Evolutionary conservation across 2,113 vertebrate species (phyloP).

Genomic region (Sialia sialis): DNA sequence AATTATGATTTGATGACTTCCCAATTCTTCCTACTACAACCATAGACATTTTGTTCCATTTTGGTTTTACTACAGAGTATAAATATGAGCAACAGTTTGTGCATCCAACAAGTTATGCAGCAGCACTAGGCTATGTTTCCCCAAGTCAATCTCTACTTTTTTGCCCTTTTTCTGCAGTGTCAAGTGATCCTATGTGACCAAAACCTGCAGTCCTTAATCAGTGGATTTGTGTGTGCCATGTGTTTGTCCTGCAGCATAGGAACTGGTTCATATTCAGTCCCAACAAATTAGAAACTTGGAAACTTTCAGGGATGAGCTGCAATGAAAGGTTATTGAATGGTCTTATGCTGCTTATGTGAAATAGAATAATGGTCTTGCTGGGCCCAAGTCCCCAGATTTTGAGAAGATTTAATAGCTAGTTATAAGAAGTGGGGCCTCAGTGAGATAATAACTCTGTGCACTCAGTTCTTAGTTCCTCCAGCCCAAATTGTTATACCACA

Average conservation of each 20-base stretch:
- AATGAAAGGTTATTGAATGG: not conserved
- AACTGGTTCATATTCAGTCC: not conserved
- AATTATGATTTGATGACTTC: not conserved
- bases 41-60: not conserved
- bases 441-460: not conserved
- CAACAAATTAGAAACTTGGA: not conserved
- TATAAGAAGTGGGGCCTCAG: not conserved
- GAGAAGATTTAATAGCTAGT: not conserved
- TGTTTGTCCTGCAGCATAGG: not conserved
- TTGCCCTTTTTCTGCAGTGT: not conserved
- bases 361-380: not conserved
- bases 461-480: not conserved
- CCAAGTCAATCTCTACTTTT: not conserved
- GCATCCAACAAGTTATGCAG: not conserved
- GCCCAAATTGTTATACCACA: rapidly evolving
- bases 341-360: not conserved
- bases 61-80: not conserved
- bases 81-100: not conserved
- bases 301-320: not conserved
- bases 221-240: rapidly evolving
- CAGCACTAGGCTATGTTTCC: not conserved
- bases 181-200: not conserved
- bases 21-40: not conserved
- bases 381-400: not conserved
- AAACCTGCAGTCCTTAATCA: not conserved